Conservation (phyloP, 2,888 invertebrate genomes). For the Mythimna vitellina region DNA sequence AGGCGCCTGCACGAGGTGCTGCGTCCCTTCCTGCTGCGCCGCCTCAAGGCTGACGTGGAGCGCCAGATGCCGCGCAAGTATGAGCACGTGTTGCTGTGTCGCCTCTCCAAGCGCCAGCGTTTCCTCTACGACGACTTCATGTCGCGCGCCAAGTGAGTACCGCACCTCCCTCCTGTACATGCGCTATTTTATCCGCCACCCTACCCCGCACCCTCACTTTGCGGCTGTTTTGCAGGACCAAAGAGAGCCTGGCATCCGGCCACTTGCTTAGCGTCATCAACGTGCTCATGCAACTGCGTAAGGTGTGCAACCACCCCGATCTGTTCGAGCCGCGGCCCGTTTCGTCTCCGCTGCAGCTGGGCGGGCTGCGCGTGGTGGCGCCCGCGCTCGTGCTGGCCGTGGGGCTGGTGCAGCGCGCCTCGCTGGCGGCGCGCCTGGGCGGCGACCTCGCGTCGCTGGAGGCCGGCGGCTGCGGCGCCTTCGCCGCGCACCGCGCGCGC, state of each 20-base stretch:
- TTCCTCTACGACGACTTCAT: slow-evolving; percentile 99
- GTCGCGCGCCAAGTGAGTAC: slow-evolving; percentile 96
- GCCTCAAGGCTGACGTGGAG: slow-evolving; percentile 98
- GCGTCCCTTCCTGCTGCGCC: slow-evolving; percentile 97
- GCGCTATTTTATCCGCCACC: too few species aligned
- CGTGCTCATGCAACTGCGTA: slow-evolving; percentile 98
- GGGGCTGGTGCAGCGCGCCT: slow-evolving; percentile 89
- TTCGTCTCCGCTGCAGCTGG: slow-evolving; percentile 97
- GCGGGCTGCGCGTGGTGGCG: slow-evolving; percentile 93
- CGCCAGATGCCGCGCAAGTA: slow-evolving; percentile 98
- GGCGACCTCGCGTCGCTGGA: slow-evolving; percentile 92
- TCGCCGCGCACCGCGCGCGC: slow-evolving; percentile 95
- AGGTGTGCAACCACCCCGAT: slow-evolving; percentile 99
- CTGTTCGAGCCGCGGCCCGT: slow-evolving; percentile 99
- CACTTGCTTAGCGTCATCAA: slow-evolving; percentile 98
- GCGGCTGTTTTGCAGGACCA: slow-evolving; percentile 92
- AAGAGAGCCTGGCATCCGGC: slow-evolving; percentile 97
- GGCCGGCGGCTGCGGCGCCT: slow-evolving; percentile 94
- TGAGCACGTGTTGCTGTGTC: slow-evolving; percentile 98
- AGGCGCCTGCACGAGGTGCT: slow-evolving; percentile 91
- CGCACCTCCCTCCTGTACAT: not conserved
- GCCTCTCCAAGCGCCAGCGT: slow-evolving; percentile 98
- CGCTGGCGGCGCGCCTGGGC: slow-evolving; percentile 94
- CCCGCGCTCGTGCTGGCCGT: slow-evolving; percentile 95
- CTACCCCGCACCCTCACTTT: slow-evolving; percentile 11